Base-by-base conservation (phyloP, 2,113 vertebrate genomes). In the Pandion haliaetus region DNA sequence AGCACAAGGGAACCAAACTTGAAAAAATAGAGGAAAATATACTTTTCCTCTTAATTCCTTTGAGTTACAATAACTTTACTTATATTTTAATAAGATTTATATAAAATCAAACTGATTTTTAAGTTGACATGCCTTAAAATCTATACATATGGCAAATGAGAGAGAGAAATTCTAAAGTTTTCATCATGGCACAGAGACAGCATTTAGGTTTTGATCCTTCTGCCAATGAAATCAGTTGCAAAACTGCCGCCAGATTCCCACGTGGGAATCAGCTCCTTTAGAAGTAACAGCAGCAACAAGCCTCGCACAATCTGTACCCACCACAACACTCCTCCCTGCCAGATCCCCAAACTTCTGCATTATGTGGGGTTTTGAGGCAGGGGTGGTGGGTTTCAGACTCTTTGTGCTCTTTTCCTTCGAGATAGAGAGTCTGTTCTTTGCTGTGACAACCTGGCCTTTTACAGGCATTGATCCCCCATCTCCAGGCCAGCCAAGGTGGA, bases 361-460 rank as follows among this genome's bases (percentile, higher is more conserved):
- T 23, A 16, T 4, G 7, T 21, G 63, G 32, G 63, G 28, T 49
- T 49, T 47, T 38, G 29, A 81, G 93, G 34, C 24, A 62, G 45
- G 9, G 19, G 17, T 18, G 45, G 10, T 0, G 78, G 47, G 24
- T 59, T 95, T 88, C 84, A 55, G 86, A 55, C 42, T 66, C 66
- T 59, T 14, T 54, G 40, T 85, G 72, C 15, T 49, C 82, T 96
- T 94, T 92, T 93, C 55, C 67, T 94, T 72, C 0, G 14, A 92
- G 78, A 91, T 1, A 34, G 52, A 78, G n/a, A 45, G 70, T 70
- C 91, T 82, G 52, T 11, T 95, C 86, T 93, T 88, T 82, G 34
- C 86, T 91, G 91, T 96, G 95, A 88, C 86, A 97, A 88, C 66
- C 82, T 96, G 97, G 95, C 93, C 94, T 98, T 98, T 98, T 47